These are phyloP conservation scores for Parazoanthus atlanticus DNA, from an alignment of 92 coral and sea anemone genomes.

Conservation along the genomic window DNA sequence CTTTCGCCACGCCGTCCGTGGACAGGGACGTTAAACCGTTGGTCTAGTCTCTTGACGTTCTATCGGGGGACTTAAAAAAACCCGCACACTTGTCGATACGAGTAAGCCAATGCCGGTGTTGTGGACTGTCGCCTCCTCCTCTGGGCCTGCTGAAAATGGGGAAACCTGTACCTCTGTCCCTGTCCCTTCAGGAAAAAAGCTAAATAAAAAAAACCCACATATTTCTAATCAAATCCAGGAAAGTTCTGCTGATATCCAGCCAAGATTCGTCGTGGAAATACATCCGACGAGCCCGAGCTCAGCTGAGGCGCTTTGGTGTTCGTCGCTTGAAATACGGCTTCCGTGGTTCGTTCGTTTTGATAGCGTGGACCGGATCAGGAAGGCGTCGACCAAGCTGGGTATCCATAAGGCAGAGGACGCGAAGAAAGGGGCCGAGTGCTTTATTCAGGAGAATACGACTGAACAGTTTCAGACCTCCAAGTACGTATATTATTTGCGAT, in stretches of 20 bases:
- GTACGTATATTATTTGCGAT: background rate
- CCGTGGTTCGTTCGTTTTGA: slow-evolving; percentile 29
- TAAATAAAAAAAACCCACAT: too few relatives aligned
- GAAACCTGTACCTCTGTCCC: too few relatives aligned
- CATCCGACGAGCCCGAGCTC: slow-evolving; percentile 5
- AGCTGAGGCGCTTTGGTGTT: slow-evolving; percentile 18
- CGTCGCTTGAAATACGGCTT: background rate
- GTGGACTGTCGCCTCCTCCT: too few relatives aligned
- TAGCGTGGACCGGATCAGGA: slow-evolving; percentile 38
- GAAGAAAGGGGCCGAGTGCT: slow-evolving; percentile 12
- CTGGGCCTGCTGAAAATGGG: too few relatives aligned
- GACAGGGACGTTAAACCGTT: too few relatives aligned
- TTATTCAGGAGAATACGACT: slow-evolving; percentile 32
- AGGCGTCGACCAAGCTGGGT: slow-evolving; percentile 33
- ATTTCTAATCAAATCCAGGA: background rate
- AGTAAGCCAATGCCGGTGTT: too few relatives aligned
- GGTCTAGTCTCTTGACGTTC: too few relatives aligned
- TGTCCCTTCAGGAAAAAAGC: too few relatives aligned
- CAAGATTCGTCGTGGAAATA: slow-evolving; percentile 23
- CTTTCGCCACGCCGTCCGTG: too few relatives aligned
- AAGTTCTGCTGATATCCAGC: slow-evolving; percentile 22
- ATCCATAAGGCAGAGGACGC: slow-evolving; percentile 3
- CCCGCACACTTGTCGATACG: too few relatives aligned
- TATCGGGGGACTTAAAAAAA: too few relatives aligned
- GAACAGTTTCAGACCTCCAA: slow-evolving; percentile 35